Percentiles rank a stretch among this genome's conserved stretches.
phyloP scores from a whole-genome alignment of 2,113 vertebrate species.

The Leucopternis melanops region DNA sequence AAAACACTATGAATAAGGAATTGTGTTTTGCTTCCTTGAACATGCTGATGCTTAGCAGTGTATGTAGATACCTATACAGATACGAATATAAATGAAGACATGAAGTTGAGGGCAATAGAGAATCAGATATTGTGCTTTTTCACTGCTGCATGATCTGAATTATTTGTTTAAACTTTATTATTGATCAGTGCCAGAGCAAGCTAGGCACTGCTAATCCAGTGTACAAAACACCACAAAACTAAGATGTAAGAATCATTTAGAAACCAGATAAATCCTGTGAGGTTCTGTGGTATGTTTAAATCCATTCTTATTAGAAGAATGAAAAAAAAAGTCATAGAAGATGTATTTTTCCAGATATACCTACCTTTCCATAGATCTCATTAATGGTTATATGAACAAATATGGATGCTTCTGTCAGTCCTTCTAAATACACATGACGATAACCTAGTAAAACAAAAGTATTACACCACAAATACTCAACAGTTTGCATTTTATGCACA shows the following conservation, averaged over 20 bases:
- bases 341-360: neutral
- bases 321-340: neutral
- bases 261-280: neutral
- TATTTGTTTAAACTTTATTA: neutral
- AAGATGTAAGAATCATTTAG: neutral
- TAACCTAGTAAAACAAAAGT: constrained; percentile 78
- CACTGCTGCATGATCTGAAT: neutral
- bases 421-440: constrained; percentile 94
- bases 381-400: constrained; percentile 95
- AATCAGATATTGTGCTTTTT: neutral
- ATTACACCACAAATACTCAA: neutral
- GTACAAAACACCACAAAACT: neutral
- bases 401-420: constrained; percentile 94
- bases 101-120: neutral
- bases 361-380: constrained; percentile 95
- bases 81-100: neutral
- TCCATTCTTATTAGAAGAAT: neutral
- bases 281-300: neutral
- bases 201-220: neutral
- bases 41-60: neutral
- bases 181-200: neutral
- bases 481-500: neutral
- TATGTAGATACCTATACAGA: no score
- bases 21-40: neutral
- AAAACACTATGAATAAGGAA: neutral